phyloP scores from a whole-genome alignment of 2,888 invertebrate species.

The Cepaea hortensis region DNA sequence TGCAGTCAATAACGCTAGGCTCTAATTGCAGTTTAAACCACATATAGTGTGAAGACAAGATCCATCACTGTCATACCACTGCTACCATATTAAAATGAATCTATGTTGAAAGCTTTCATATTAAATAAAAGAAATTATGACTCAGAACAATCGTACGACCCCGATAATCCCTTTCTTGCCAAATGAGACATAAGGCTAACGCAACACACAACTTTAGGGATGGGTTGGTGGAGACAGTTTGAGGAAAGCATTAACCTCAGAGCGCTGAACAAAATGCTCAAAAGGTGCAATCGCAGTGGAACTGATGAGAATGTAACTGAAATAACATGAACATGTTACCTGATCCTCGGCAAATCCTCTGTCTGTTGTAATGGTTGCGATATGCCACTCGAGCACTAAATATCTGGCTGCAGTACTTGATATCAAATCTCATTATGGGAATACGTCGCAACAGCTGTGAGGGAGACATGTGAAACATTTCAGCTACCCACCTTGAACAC shows the following conservation, averaged over 20 bases:
- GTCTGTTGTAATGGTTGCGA: conserved; percentile 43
- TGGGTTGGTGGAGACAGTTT: no score
- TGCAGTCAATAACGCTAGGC: no score
- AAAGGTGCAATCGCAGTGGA: background rate
- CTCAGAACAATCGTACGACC: no score
- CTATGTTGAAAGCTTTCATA: no score
- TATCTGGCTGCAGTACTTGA: conserved; percentile 41
- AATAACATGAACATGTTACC: background rate
- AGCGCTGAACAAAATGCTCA: background rate
- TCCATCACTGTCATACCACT: no score
- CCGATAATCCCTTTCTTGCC: no score
- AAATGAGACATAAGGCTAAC: no score
- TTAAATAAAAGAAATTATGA: no score
- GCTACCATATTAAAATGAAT: no score
- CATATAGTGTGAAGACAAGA: no score
- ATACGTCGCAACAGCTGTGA: conserved; percentile 40
- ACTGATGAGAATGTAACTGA: background rate
- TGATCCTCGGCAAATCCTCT: conserved; percentile 17
- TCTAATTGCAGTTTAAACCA: no score
- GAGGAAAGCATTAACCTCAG: background rate
- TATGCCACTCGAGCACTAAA: conserved; percentile 41
- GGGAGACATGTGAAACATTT: conserved; percentile 23
- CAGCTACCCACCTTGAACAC: conserved; percentile 25
- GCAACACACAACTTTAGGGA: no score
- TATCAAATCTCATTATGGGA: conserved; percentile 35